phyloP scores from a whole-genome alignment of 1,140 invertebrate genomes.

The Zaprionus ghesquierei region DNA sequence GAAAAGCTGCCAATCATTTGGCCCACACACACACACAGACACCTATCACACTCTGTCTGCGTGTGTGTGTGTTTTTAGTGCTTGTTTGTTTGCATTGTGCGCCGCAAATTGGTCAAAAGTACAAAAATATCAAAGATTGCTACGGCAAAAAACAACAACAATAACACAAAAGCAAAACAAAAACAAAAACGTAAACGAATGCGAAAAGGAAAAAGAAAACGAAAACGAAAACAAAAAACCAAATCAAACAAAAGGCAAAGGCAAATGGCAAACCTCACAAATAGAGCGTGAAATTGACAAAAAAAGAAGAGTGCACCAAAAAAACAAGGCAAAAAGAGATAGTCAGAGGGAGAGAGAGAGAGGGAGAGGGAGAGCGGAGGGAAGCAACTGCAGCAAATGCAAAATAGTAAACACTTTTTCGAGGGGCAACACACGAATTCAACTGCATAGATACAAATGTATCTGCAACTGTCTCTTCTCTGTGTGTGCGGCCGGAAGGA shows the following conservation, averaged over 20 bases:
- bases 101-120: slow-evolving; percentile 80
- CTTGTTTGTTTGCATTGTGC: slow-evolving; percentile 72
- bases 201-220: slow-evolving; percentile 1
- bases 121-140: slow-evolving; percentile 78
- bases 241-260: slow-evolving; percentile 55
- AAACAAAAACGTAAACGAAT: slow-evolving; percentile 2
- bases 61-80: slow-evolving; percentile 27
- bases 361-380: background rate
- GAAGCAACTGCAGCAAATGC: slow-evolving; percentile 40
- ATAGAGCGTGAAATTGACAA: slow-evolving; percentile 80
- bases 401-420: slow-evolving; percentile 46
- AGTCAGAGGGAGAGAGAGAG: background rate
- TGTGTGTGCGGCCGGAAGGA: slow-evolving; percentile 26
- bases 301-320: slow-evolving; percentile 32
- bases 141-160: slow-evolving; percentile 49
- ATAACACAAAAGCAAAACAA: slow-evolving; percentile 15
- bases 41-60: slow-evolving; percentile 21
- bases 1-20: slow-evolving; percentile 79
- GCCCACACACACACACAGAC: slow-evolving; percentile 15
- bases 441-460: slow-evolving; percentile 33
- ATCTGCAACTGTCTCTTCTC: slow-evolving; percentile 11
- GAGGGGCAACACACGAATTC: slow-evolving; percentile 19
- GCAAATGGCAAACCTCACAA: slow-evolving; percentile 77
- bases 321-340: slow-evolving; percentile 6
- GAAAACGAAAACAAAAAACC: slow-evolving; percentile 15